Conservation (phyloP, 2,888 invertebrate species). For the Gymnoscelis rufifasciata region DNA sequence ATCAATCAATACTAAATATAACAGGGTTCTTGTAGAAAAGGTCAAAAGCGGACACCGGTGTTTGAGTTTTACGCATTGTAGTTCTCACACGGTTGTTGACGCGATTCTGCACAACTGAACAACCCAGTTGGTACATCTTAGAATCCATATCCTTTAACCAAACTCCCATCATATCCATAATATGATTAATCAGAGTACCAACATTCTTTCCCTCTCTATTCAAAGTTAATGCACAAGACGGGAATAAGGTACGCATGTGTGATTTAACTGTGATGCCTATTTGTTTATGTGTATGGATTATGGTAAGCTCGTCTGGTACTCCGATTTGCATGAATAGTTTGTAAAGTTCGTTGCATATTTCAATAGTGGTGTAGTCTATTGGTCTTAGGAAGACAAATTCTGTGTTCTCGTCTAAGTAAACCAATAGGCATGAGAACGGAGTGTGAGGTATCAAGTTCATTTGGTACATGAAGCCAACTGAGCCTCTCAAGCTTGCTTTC, state of each 20-base stretch:
- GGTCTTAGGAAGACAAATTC: conserved; percentile 7
- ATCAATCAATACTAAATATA: too few species aligned
- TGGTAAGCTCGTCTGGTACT: not conserved
- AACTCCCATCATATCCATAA: not conserved
- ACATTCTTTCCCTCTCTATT: not conserved
- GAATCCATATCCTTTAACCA: conserved; percentile 2
- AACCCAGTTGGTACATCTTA: conserved; percentile 4
- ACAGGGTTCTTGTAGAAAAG: too few species aligned
- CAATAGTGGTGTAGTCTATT: not conserved
- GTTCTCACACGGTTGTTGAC: not conserved
- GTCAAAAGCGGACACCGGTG: too few species aligned
- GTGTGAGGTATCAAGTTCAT: not conserved
- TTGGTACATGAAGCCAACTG: conserved; percentile 1
- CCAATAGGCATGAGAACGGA: not conserved
- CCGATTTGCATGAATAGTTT: conserved; percentile 12
- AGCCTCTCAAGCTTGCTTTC: not conserved
- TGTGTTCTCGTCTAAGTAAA: conserved; percentile 5
- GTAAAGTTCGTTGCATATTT: conserved; percentile 2
- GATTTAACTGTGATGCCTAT: not conserved
- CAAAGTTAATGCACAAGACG: not conserved
- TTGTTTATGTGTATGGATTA: not conserved
- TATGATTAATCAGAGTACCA: not conserved
- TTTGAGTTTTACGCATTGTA: too few species aligned
- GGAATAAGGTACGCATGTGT: not conserved
- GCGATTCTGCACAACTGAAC: conserved; percentile 1